Evolutionary conservation across 2,888 invertebrate species (phyloP).

Genomic region (Resseliella maxima): DNA sequence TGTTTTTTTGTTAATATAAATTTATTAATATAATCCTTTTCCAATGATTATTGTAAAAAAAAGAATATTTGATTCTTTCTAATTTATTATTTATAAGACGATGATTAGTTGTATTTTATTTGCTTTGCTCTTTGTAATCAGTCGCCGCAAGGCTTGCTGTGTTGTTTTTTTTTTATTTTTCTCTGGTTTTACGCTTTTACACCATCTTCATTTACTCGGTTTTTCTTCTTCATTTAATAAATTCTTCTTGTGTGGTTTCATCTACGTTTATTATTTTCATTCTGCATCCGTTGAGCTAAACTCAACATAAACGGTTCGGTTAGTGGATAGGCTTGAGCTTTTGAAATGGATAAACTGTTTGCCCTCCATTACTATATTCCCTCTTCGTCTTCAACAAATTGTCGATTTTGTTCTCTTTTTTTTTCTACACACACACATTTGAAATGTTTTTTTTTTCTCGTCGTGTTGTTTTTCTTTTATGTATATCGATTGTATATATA

Average conservation of each 20-base stretch:
- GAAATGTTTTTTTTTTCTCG: too few species aligned
- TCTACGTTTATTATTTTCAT: too few species aligned
- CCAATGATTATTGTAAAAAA: conserved; percentile 40
- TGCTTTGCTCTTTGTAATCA: neutral
- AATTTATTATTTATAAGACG: conserved; percentile 29
- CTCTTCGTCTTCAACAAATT: too few species aligned
- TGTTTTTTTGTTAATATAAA: neutral
- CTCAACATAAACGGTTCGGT: neutral
- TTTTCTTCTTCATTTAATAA: too few species aligned
- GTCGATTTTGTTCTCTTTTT: neutral
- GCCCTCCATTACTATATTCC: neutral
- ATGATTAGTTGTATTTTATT: neutral
- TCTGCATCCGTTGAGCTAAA: neutral
- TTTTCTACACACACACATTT: neutral
- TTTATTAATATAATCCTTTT: neutral
- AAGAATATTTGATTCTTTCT: neutral
- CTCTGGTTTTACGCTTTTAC: too few species aligned
- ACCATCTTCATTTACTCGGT: too few species aligned
- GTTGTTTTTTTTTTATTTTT: too few species aligned
- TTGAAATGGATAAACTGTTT: neutral
- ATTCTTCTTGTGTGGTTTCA: too few species aligned
- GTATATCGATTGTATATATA: conserved; percentile 26
- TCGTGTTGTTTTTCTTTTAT: neutral
- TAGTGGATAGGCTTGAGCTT: neutral
- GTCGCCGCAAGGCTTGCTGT: neutral